Percentiles rank a stretch among this genome's conserved stretches.
Conservation (phyloP, 2,113 vertebrate species). For the Penelope pileata region DNA sequence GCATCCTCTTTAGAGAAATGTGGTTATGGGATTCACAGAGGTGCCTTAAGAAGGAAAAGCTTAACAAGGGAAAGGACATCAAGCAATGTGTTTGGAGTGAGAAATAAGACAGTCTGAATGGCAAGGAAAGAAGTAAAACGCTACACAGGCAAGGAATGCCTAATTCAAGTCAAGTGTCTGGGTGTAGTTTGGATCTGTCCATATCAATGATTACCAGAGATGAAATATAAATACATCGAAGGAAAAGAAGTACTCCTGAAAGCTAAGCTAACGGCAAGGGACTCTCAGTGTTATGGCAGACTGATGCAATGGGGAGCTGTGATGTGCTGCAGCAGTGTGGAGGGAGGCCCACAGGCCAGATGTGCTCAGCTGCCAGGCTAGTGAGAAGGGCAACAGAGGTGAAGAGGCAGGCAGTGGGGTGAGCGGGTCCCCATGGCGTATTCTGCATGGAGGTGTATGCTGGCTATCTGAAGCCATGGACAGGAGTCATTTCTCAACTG, state of each 20-base stretch:
- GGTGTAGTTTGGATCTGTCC: background rate
- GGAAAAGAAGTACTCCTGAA: background rate
- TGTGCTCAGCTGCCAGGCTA: accelerated
- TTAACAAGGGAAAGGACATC: background rate
- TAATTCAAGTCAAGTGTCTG: background rate
- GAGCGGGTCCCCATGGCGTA: background rate
- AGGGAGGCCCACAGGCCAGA: background rate
- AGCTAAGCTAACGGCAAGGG: background rate
- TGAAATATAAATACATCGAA: background rate
- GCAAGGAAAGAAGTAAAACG: background rate
- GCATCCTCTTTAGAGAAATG: background rate
- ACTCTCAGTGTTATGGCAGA: background rate
- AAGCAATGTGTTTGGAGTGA: background rate
- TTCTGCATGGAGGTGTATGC: background rate
- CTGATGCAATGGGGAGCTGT: background rate
- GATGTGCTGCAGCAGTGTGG: accelerated
- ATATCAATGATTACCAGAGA: background rate
- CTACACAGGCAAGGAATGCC: background rate
- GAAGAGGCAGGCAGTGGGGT: background rate
- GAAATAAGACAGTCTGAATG: background rate
- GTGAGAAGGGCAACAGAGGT: background rate
- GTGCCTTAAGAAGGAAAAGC: background rate
- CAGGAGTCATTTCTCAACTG: background rate
- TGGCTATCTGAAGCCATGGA: background rate
- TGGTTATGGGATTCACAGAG: background rate